Conservation (phyloP, 2,113 vertebrate genomes). For the Panthera leo region DNA sequence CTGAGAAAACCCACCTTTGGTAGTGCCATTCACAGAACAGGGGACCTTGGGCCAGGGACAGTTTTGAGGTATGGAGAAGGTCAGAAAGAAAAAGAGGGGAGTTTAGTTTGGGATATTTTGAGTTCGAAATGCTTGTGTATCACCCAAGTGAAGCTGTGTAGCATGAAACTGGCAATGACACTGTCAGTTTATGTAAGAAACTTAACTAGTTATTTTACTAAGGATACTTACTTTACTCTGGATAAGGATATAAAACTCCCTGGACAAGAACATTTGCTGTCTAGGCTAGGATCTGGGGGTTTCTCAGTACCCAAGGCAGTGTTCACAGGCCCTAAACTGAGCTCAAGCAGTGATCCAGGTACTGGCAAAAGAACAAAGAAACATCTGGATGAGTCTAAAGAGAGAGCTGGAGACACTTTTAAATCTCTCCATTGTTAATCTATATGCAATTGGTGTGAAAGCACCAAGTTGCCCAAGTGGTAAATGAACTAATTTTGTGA, state of each 20-base stretch:
- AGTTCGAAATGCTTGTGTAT: neutral
- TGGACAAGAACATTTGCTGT: neutral
- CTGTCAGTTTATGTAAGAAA: neutral
- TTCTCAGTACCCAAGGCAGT: neutral
- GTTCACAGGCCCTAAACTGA: neutral
- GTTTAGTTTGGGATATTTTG: neutral
- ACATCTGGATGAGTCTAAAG: neutral
- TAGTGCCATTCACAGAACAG: neutral
- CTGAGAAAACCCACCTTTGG: neutral
- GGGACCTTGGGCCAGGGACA: no score
- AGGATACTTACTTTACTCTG: neutral
- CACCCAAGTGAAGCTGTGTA: neutral
- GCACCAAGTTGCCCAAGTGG: neutral
- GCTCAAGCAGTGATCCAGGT: neutral
- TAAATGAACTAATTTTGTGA: slow-evolving; percentile 16
- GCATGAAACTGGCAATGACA: neutral
- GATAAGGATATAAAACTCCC: neutral
- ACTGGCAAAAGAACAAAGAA: neutral
- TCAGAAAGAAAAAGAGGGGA: neutral
- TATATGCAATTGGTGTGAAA: neutral
- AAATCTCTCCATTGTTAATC: neutral
- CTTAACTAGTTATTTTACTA: neutral
- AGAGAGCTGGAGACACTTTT: neutral
- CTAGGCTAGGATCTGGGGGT: neutral
- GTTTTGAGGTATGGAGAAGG: neutral